These are phyloP conservation scores for Neoitamus cyanurus DNA, from an alignment of 2,888 invertebrate genomes.

Conservation along the genomic window DNA sequence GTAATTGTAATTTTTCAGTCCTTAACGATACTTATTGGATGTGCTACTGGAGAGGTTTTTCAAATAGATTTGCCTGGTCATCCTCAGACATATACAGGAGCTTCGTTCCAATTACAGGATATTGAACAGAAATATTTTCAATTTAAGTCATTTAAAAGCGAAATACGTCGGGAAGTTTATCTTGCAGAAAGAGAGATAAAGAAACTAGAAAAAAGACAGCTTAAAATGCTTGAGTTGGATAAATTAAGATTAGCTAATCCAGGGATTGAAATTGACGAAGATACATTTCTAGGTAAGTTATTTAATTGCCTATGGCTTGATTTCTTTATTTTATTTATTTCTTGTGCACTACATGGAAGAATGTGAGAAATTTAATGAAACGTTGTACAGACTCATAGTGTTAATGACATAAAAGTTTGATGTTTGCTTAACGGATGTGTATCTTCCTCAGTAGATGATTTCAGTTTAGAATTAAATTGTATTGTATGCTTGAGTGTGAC, in stretches of 20 bases:
- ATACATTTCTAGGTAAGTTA: slow-evolving; percentile 70
- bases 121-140: slow-evolving; percentile 63
- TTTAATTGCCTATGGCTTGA: neutral
- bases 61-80: slow-evolving; percentile 68
- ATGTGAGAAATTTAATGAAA: too few species aligned
- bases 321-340: too few species aligned
- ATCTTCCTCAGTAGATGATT: too few species aligned
- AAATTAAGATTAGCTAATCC: slow-evolving; percentile 70
- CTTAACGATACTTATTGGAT: slow-evolving; percentile 68
- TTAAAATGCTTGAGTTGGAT: slow-evolving; percentile 72
- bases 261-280: slow-evolving; percentile 72
- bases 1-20: neutral
- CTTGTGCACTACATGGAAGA: too few species aligned
- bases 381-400: too few species aligned
- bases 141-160: slow-evolving; percentile 72
- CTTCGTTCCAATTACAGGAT: slow-evolving; percentile 66
- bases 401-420: too few species aligned
- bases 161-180: slow-evolving; percentile 71
- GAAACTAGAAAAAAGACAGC: slow-evolving; percentile 68
- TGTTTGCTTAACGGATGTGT: too few species aligned
- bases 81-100: slow-evolving; percentile 65
- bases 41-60: slow-evolving; percentile 69
- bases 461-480: too few species aligned
- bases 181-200: slow-evolving; percentile 69
- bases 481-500: too few species aligned